These are phyloP conservation scores for Minunthozetes semirufus DNA, from an alignment of 2,888 invertebrate genomes.

Conservation along the genomic window DNA sequence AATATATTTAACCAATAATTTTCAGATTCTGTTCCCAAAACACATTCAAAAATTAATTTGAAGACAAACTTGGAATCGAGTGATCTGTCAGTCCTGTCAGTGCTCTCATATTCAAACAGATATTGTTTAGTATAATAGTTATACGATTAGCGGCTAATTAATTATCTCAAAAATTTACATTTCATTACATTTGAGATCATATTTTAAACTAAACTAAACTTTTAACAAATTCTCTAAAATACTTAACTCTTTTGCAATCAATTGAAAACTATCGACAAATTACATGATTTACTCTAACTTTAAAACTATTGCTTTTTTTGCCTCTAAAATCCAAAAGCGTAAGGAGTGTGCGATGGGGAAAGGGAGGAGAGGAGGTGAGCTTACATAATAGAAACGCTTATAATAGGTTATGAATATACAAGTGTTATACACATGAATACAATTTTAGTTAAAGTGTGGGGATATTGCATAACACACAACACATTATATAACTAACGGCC, in stretches of 20 bases:
- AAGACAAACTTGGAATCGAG: no score
- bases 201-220: no score
- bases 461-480: background rate
- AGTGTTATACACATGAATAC: background rate
- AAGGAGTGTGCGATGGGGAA: slow-evolving; percentile 2
- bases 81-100: no score
- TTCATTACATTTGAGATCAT: no score
- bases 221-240: no score
- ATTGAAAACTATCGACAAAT: no score
- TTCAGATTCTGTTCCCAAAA: background rate
- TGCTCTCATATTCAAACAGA: no score
- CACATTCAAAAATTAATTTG: background rate
- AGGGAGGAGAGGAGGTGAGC: background rate
- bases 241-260: no score
- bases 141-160: no score
- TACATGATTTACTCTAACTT: no score
- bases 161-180: no score
- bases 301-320: background rate
- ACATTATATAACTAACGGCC: slow-evolving; percentile 10
- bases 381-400: slow-evolving; percentile 8
- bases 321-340: background rate
- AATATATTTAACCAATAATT: background rate
- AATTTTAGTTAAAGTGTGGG: background rate
- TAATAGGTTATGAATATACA: slow-evolving; percentile 3
- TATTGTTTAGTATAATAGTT: no score